These are phyloP conservation scores for Phenganax stokvisi DNA, from an alignment of 92 coral and sea anemone species.

Conservation along the genomic window DNA sequence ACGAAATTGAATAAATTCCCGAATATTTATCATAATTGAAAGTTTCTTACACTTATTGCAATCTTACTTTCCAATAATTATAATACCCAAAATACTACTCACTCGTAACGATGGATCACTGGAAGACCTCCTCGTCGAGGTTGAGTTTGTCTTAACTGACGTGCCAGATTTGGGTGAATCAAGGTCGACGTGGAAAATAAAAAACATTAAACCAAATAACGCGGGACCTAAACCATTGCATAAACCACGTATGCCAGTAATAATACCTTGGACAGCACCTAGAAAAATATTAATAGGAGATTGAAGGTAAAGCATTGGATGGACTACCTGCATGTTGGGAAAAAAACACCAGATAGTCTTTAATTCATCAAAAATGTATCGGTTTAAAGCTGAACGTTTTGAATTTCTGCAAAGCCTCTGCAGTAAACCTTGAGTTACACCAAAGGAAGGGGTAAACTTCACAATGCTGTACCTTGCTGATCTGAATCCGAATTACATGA, in stretches of 20 bases:
- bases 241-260: conserved; percentile 90
- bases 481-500: conserved; percentile 94
- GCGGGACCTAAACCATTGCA: conserved; percentile 99
- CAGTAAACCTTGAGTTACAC: neutral
- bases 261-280: conserved; percentile 97
- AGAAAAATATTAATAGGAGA: neutral
- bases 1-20: neutral
- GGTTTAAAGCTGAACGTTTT: neutral
- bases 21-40: neutral
- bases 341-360: neutral
- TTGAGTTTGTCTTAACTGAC: conserved; percentile 11
- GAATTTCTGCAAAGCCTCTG: neutral
- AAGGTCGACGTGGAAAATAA: conserved; percentile 86
- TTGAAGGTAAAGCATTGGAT: neutral
- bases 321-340: neutral
- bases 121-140: neutral
- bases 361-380: too few relatives aligned
- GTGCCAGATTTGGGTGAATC: conserved; percentile 40
- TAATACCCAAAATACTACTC: neutral
- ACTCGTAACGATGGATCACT: conserved; percentile 27
- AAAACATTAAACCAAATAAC: conserved; percentile 83
- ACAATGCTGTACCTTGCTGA: conserved; percentile 71
- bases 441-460: neutral
- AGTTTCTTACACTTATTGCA: neutral
- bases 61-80: too few relatives aligned